Evolutionary conservation across 1,140 invertebrate species (phyloP), one percentile per base, ranked within the genome.

Genomic region (Drosophila prosaltans): DNA sequence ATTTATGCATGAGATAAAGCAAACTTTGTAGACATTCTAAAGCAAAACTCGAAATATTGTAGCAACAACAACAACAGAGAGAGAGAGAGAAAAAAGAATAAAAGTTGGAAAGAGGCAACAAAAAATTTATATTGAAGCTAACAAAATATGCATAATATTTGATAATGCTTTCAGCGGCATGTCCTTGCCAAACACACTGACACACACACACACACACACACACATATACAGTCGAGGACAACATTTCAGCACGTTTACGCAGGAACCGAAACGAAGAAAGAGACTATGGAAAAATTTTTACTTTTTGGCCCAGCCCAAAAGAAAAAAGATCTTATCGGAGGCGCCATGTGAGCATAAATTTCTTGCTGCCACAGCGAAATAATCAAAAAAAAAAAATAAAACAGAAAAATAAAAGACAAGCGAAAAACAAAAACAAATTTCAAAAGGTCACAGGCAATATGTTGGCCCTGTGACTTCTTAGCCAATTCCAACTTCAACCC

Each of bases 91-190:
- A 8, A 10, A 11, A 59, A 28, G 7, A 45, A 57, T 11, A 45
- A 32, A 28, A 54, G 3, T 36, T 36, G 32, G 32, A 36, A 36
- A 24, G 9, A 24, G 11, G 30, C 21, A 43, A 55, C 65, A 83
- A 58, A 80, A 76, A 63, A 69, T 74, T 48, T 86, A 80, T 86
- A 76, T 86, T 88, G 67, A 70, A 88, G 70, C 77, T 73, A 57
- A 72, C 69, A 88, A 88, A 88, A 88, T 88, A 88, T 88, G 84
- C 83, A 88, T 88, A 88, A 88, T 88, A 88, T 88, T 88, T 88
- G 84, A 89, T 88, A 88, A 88, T 88, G 83, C 83, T 88, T 88
- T 88, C 83, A 88, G 80, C 83, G 83, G 78, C 84, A 83, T 88
- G 77, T 80, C 72, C 76, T 86, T 73, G 63, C 67, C 73, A 48